Conservation (phyloP, 2,113 vertebrate genomes). For the Aythya baeri region DNA sequence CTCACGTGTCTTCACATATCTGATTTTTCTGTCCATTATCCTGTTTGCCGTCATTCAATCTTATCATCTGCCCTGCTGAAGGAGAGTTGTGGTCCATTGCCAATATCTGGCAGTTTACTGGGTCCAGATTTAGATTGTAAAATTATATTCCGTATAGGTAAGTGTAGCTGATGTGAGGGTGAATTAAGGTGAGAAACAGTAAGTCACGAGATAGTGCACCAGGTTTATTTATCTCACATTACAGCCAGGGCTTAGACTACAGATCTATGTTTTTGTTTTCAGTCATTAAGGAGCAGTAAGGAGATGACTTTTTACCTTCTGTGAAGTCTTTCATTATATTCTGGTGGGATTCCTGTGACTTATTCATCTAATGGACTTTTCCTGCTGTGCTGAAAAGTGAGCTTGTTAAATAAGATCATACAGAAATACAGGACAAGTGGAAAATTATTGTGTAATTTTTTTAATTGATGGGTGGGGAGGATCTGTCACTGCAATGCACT, state of each 20-base stretch:
- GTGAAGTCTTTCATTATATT: background rate
- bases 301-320: background rate
- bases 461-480: background rate
- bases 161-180: background rate
- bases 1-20: background rate
- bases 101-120: background rate
- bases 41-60: background rate
- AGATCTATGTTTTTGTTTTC: background rate
- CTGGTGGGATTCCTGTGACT: background rate
- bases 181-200: background rate
- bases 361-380: background rate
- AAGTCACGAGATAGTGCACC: background rate
- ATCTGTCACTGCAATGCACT: background rate
- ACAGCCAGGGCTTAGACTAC: background rate
- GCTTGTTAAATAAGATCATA: background rate
- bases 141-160: background rate
- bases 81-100: background rate
- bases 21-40: fast-evolving
- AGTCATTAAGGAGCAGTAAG: background rate
- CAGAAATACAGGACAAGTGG: background rate
- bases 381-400: background rate
- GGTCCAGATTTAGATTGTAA: background rate
- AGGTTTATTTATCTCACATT: background rate
- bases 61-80: background rate
- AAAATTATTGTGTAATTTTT: background rate